Evolutionary conservation across 2,797 vertebrate species (phyloP).

Genomic region (Microctenopoma stevenorrisi): DNA sequence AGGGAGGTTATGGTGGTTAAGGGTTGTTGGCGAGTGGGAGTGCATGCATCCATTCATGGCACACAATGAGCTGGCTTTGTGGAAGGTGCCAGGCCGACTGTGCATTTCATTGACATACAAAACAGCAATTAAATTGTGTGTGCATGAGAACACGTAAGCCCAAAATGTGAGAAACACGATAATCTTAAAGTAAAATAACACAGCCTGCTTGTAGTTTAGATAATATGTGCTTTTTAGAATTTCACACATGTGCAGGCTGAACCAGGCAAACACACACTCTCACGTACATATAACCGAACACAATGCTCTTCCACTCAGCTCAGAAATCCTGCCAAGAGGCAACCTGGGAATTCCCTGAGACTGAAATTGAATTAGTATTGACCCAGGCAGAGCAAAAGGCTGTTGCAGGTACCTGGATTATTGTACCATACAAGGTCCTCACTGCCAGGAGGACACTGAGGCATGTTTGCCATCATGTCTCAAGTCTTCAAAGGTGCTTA

Average conservation of each 20-base stretch:
- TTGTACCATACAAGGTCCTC: conserved; percentile 61
- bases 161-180: conserved; percentile 58
- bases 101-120: conserved; percentile 50
- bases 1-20: conserved; percentile 52
- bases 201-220: conserved; percentile 45
- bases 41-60: conserved; percentile 33
- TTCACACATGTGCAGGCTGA: conserved; percentile 8
- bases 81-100: conserved; percentile 51
- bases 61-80: conserved; percentile 65
- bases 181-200: conserved; percentile 30
- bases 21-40: conserved; percentile 39
- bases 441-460: conserved; percentile 54
- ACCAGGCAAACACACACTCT: conserved; percentile 17
- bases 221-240: conserved; percentile 9
- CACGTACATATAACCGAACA: conserved; percentile 47
- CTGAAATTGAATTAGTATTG: conserved; percentile 83
- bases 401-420: conserved; percentile 68
- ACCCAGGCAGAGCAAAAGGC: conserved; percentile 68
- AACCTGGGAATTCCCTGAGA: conserved; percentile 77
- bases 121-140: conserved; percentile 56
- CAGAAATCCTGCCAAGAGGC: conserved; percentile 76
- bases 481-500: conserved; percentile 36
- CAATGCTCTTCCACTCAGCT: conserved; percentile 61
- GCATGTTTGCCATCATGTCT: conserved; percentile 54
- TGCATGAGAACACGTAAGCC: conserved; percentile 30